Base-by-base conservation (phyloP, 2,888 invertebrate species). In the Drosophila emarginata region DNA sequence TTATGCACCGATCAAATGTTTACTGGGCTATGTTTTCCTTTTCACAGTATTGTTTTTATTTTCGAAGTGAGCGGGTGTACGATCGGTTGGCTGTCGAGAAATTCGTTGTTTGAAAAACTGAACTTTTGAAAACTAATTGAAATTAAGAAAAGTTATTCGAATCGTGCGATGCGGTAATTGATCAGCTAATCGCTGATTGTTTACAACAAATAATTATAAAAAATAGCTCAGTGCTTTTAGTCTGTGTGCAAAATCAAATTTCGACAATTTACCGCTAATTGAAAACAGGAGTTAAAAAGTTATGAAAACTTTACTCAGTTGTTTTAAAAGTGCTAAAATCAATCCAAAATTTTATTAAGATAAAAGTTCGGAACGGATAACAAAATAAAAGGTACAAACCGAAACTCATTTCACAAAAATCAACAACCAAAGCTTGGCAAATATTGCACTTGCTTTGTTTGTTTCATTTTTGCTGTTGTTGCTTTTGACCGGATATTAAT, bases 361-460 rank as follows among this genome's bases (percentile, higher is more conserved):
- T 21, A 45, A 45, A 14, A 15, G 12, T 21, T 45, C 45, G 21
- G 15, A 45, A 15, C 9, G 15, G 3, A 9, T 45, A 15, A 12
- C 11, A 18, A 45, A 45, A 45, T 21, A 45, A 21, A 45, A 45
- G 45, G 45, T 45, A 45, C 21, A 21, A 18, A 15, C 11, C 11
- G 11, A 45, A 45, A 45, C 21, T 11, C 11, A 4, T 39, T 14
- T 14, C 14, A 28, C 56, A 61, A 53, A 56, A 36, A 51, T 1
- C 26, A 51, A 52, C 32, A 36, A 12, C 21, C 52, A 26, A 2
- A 39, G 28, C 5, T 62, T 53, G 26, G 23, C 37, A 40, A 32
- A 58, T 7, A 54, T 9, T 53, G 69, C 69, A 70, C 52, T 58
- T 70, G 53, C 53, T 58, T 45, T 62, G 62, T 62, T 69, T 69